Conservation (phyloP, 2,113 vertebrate species). For the Phasianus colchicus region DNA sequence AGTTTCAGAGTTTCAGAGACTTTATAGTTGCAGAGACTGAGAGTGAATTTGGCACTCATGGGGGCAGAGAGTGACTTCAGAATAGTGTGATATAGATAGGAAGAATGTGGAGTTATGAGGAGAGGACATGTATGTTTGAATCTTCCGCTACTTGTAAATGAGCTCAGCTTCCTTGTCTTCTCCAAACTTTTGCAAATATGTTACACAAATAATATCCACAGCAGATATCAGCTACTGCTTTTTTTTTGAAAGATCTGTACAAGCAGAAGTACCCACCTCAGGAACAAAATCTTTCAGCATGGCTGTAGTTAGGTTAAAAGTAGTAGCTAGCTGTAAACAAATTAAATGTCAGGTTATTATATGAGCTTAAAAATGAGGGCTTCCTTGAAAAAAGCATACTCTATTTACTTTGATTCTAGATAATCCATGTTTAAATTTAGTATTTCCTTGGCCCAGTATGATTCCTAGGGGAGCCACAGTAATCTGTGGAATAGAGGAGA, state of each 20-base stretch:
- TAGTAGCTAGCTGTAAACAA: constrained; percentile 64
- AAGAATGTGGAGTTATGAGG: not conserved
- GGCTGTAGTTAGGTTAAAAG: constrained; percentile 44
- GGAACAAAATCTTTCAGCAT: constrained; percentile 54
- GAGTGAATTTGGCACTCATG: not conserved
- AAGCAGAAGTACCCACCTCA: constrained; percentile 53
- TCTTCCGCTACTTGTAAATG: not conserved
- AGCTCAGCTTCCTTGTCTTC: not conserved
- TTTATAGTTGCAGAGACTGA: not conserved
- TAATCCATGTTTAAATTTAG: not conserved
- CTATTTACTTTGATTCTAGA: not conserved
- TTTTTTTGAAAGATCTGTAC: not conserved
- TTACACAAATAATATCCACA: not conserved
- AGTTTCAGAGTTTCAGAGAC: not conserved
- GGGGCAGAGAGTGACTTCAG: not conserved
- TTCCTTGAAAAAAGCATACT: not conserved
- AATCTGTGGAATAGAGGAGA: not conserved
- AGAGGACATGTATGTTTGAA: not conserved
- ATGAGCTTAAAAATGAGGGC: not conserved
- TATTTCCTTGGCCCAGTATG: not conserved
- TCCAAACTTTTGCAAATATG: not conserved
- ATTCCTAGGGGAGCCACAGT: not conserved
- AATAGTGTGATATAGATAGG: not conserved
- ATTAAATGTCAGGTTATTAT: not conserved
- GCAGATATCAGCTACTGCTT: not conserved